These are phyloP conservation scores for Meliscaeva auricollis DNA, from an alignment of 2,888 invertebrate genomes.

Conservation along the genomic window DNA sequence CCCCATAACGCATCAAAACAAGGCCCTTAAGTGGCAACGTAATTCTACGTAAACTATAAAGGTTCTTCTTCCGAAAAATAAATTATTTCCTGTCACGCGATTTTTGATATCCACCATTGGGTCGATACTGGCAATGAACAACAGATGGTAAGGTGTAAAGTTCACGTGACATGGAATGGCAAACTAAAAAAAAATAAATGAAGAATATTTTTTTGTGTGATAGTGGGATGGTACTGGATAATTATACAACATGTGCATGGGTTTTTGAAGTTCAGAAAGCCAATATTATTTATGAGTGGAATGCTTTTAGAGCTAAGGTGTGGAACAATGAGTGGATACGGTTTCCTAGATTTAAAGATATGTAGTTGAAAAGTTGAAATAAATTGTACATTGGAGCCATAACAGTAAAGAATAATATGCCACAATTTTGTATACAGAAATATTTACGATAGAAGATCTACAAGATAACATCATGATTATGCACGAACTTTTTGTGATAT, in stretches of 20 bases:
- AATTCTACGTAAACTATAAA: constrained; percentile 54
- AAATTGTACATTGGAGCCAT: constrained; percentile 30
- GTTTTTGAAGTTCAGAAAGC: constrained; percentile 33
- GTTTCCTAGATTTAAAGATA: constrained; percentile 7
- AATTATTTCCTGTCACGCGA: constrained; percentile 75
- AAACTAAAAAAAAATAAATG: constrained; percentile 10
- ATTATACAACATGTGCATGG: constrained; percentile 47
- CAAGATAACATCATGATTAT: background rate
- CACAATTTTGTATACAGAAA: too few relatives aligned
- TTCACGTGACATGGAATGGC: constrained; percentile 79
- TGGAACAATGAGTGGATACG: constrained; percentile 26
- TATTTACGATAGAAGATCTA: too few relatives aligned
- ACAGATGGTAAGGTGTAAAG: constrained; percentile 82
- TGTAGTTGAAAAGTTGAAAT: background rate
- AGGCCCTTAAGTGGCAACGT: constrained; percentile 64
- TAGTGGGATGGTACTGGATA: constrained; percentile 55
- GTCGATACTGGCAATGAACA: constrained; percentile 74
- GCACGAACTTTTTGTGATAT: background rate
- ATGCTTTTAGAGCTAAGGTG: constrained; percentile 47
- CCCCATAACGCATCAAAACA: constrained; percentile 59
- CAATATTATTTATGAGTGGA: constrained; percentile 26
- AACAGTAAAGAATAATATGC: background rate
- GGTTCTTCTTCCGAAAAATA: constrained; percentile 56
- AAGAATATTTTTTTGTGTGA: constrained; percentile 40
- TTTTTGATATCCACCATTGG: constrained; percentile 39